Percentiles rank a stretch among this genome's conserved stretches.
Evolutionary conservation across 2,113 vertebrate species (phyloP).

Genomic region (Myanophis thanlyinensis): DNA sequence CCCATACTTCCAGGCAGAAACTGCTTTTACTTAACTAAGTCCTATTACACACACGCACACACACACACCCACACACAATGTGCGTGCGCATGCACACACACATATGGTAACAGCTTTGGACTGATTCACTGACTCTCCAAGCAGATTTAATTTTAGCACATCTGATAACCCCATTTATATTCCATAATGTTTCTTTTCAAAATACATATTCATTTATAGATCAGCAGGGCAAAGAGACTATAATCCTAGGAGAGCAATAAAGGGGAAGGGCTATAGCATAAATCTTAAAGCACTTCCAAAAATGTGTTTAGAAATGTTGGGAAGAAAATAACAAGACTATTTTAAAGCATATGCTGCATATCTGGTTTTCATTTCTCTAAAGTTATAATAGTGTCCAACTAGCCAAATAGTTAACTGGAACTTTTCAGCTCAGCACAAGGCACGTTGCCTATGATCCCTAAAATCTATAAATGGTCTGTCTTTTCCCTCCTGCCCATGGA

Average conservation of each 20-base stretch:
- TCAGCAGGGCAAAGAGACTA: neutral
- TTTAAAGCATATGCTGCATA: neutral
- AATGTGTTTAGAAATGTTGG: neutral
- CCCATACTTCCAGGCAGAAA: neutral
- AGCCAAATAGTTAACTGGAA: neutral
- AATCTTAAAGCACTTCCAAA: neutral
- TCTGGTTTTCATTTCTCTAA: neutral
- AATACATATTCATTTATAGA: neutral
- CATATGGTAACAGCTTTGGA: no score
- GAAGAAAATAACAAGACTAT: neutral
- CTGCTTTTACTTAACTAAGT: neutral
- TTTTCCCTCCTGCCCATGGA: neutral
- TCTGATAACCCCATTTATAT: conserved; percentile 7
- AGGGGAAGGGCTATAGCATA: neutral
- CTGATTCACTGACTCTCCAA: neutral
- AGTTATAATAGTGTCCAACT: neutral
- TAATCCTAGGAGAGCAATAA: neutral
- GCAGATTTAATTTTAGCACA: conserved; percentile 14
- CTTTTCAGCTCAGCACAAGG: neutral
- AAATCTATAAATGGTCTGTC: neutral
- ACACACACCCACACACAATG: no score
- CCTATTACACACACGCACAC: no score
- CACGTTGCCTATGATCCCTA: neutral
- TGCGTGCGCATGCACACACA: no score
- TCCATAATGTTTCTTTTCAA: neutral